Conservation (phyloP, 2,797 vertebrate genomes). For the Sebastes umbrosus region DNA sequence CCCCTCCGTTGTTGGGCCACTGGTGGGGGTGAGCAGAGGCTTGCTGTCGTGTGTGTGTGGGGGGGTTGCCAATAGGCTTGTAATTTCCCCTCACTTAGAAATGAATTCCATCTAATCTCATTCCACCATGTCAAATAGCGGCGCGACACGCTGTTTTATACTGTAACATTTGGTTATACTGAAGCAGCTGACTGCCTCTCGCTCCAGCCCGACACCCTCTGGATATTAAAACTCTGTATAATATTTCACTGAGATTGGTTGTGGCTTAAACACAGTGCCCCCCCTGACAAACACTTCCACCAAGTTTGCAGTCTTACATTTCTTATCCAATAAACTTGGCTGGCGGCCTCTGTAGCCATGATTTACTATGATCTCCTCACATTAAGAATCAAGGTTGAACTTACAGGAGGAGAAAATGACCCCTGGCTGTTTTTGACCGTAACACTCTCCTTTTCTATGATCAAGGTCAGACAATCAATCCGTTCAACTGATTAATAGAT, state of each 20-base stretch:
- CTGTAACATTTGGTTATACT: constrained; percentile 85
- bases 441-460: not conserved
- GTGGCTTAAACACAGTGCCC: constrained; percentile 86
- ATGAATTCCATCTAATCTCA: constrained; percentile 88
- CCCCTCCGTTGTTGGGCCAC: constrained; percentile 66
- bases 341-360: constrained; percentile 25
- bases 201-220: constrained; percentile 79
- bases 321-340: constrained; percentile 67
- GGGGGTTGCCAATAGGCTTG: constrained; percentile 74
- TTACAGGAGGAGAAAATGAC: constrained; percentile 56
- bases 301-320: constrained; percentile 73
- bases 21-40: constrained; percentile 57
- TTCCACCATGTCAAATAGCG: constrained; percentile 85
- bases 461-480: constrained; percentile 34
- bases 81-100: constrained; percentile 87
- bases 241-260: constrained; percentile 81
- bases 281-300: constrained; percentile 85
- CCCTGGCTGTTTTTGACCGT: constrained; percentile 42
- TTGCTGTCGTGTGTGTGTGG: constrained; percentile 32
- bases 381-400: constrained; percentile 62
- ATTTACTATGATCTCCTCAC: constrained; percentile 53
- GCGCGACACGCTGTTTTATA: constrained; percentile 83
- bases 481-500: constrained; percentile 23
- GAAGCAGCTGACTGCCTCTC: constrained; percentile 81
- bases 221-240: constrained; percentile 84